phyloP scores from a whole-genome alignment of 2,888 invertebrate genomes.

The Noctua pronuba region DNA sequence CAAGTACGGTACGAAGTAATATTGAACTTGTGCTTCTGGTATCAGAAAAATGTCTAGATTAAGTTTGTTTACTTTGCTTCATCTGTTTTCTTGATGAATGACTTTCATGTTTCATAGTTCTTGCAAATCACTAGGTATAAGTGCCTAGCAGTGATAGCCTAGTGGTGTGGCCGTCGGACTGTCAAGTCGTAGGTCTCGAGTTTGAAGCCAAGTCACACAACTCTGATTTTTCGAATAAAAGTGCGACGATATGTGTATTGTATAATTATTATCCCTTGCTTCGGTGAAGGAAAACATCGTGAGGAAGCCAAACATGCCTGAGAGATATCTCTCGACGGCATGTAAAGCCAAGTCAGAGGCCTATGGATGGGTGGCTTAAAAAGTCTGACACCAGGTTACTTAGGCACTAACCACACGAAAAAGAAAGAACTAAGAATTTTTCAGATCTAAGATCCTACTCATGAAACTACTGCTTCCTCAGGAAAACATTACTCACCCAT shows the following conservation, averaged over 20 bases:
- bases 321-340: not conserved
- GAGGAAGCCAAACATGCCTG: not conserved
- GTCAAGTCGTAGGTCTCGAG: not conserved
- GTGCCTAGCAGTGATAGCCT: not conserved
- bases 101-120: not conserved
- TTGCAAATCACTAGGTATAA: not conserved
- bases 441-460: no score
- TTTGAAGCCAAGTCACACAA: not conserved
- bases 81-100: not conserved
- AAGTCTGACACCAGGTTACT: not conserved
- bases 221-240: not conserved
- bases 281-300: not conserved
- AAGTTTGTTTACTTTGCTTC: not conserved
- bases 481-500: not conserved
- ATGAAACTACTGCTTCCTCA: not conserved
- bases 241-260: not conserved
- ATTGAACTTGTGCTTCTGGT: slow-evolving; percentile 7
- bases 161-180: not conserved
- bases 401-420: not conserved
- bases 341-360: not conserved
- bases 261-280: no score
- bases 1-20: slow-evolving; percentile 12
- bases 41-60: not conserved
- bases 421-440: not conserved
- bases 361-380: not conserved